Conservation (phyloP, 2,113 vertebrate genomes). For the Myiagra hebetior region DNA sequence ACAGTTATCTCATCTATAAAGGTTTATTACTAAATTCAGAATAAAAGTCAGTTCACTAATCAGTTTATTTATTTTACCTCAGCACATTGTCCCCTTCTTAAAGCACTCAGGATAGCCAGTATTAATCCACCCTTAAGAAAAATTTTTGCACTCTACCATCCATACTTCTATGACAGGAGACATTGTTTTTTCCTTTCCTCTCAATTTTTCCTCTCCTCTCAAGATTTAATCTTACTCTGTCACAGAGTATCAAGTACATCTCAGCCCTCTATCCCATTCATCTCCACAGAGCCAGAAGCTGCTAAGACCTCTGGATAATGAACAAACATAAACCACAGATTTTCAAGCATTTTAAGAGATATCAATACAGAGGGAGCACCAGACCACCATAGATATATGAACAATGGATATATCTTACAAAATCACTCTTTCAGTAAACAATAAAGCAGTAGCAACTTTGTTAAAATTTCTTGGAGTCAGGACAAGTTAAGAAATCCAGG, state of each 20-base stretch:
- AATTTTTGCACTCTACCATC: background rate
- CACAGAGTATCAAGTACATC: background rate
- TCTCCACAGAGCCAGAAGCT: background rate
- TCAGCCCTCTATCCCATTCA: background rate
- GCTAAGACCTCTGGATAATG: background rate
- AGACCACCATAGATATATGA: background rate
- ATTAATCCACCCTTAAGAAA: background rate
- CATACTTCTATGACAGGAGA: background rate
- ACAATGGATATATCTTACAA: background rate
- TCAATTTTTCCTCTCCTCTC: conserved; percentile 20
- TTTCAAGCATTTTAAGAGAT: background rate
- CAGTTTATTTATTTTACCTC: background rate
- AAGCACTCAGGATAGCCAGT: background rate
- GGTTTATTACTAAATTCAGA: background rate
- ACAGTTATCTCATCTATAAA: background rate
- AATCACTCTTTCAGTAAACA: background rate
- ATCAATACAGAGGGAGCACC: background rate
- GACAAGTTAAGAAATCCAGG: background rate
- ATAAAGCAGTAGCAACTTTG: background rate
- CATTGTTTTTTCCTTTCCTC: background rate
- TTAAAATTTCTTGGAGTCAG: background rate
- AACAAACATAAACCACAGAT: background rate
- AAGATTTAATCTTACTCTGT: conserved; percentile 17
- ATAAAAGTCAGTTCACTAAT: background rate
- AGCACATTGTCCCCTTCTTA: background rate